Base-by-base conservation (phyloP, 2,888 invertebrate species). In the Ormyrus labotus region DNA sequence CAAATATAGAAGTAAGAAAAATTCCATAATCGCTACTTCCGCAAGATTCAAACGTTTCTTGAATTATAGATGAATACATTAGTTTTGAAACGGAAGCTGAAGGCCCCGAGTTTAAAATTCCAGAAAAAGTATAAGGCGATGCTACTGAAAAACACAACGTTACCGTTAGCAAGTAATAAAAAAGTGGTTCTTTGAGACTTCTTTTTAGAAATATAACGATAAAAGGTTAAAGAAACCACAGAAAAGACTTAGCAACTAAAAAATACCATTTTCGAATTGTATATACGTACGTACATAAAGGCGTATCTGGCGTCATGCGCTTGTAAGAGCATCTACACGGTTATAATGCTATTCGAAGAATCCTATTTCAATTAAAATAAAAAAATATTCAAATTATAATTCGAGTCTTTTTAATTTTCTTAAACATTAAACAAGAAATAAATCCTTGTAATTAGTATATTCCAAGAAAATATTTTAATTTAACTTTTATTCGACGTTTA, bases 211-310 rank as follows among this genome's bases (percentile, higher is more conserved):
- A 76, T 81, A 82, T 82, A 60, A 67, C 81, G 81, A 82, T 81
- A 77, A 55, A 64, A 81, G 51, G 34, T 34, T 34, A 58, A 58
- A 47, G 58, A 74, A 58, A 58, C 34, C 34, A 45, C 67, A 74
- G 67, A 74, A 58, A 74, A 74, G 74, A 81, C 83, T 81, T 74
- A 76, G 69, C 47, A 19, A 76, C 50, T 48, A 76, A 76, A 34
- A 34, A 34, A 34, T 34, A 69, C 75, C 84, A 84, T 86, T 86
- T 86, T 85, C 80, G 83, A 85, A 84, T 86, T 86, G 84, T 86
- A 86, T 86, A 34, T 34, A 34, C 34, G 34, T 34, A 85, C 85
- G 84, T 85, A 81, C 82, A 70, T 85, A 86, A 72, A 82, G 78
- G 77, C 65, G 68, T 45, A 58, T 60, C 34, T 34, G 50, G 65